phyloP scores from a whole-genome alignment of 2,797 vertebrate genomes.

The Microctenopoma lineatum region DNA sequence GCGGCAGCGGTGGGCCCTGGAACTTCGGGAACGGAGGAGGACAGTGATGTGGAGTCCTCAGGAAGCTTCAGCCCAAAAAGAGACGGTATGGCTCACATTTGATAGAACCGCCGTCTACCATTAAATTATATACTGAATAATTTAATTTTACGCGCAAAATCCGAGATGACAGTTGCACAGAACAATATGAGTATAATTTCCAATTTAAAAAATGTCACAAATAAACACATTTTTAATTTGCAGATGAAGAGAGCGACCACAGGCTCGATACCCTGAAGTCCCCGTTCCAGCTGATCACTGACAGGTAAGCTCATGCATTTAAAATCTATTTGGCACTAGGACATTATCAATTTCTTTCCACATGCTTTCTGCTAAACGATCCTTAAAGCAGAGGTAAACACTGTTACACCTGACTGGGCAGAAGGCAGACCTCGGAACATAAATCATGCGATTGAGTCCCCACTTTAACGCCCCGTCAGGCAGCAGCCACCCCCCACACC shows the following conservation, averaged over 20 bases:
- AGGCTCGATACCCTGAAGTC: constrained; percentile 92
- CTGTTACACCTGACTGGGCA: constrained; percentile 64
- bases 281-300: constrained; percentile 92
- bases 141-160: background rate
- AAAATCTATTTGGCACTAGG: constrained; percentile 53
- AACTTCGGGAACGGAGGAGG: constrained; percentile 85
- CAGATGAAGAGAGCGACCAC: constrained; percentile 91
- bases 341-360: constrained; percentile 46
- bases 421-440: constrained; percentile 58
- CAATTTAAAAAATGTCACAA: background rate
- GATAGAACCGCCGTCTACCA: background rate
- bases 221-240: constrained; percentile 9
- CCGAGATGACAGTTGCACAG: background rate
- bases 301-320: constrained; percentile 88
- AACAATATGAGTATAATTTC: background rate
- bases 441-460: constrained; percentile 76
- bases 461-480: constrained; percentile 77
- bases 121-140: background rate
- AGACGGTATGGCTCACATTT: constrained; percentile 83
- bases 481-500: constrained; percentile 54
- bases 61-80: constrained; percentile 91
- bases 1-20: constrained; percentile 74
- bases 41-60: constrained; percentile 89
- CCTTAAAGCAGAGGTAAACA: constrained; percentile 67
- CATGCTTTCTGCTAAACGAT: constrained; percentile 57